Percentiles rank a stretch among this genome's conserved stretches.
phyloP scores from a whole-genome alignment of 2,797 vertebrate species.

The Chaunax sp. region DNA sequence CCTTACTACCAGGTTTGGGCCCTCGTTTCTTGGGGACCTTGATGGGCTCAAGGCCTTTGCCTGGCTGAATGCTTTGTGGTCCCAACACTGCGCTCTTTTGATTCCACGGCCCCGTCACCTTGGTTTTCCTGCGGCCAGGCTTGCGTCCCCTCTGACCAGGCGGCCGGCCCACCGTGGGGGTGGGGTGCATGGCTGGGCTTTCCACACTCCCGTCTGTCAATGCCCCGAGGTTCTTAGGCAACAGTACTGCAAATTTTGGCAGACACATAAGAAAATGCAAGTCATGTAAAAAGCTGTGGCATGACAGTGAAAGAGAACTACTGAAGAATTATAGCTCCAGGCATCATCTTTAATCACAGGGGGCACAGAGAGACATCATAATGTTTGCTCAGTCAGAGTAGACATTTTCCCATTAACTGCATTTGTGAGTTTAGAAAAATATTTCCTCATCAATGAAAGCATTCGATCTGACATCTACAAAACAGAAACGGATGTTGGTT shows the following conservation, averaged over 20 bases:
- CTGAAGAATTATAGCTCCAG: conserved; percentile 7
- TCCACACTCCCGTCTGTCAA: conserved; percentile 89
- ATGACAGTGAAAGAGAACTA: neutral
- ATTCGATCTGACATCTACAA: neutral
- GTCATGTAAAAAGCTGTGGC: neutral
- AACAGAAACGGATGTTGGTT: neutral
- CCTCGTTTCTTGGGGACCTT: conserved; percentile 98
- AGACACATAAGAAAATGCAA: neutral
- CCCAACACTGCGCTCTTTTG: conserved; percentile 73
- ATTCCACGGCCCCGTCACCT: conserved; percentile 74
- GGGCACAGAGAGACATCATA: neutral
- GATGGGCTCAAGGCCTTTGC: conserved; percentile 89
- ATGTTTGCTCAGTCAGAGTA: neutral
- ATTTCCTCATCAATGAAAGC: neutral
- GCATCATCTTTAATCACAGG: conserved; percentile 5
- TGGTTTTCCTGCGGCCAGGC: conserved; percentile 93
- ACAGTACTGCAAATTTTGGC: conserved; percentile 83
- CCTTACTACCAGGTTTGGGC: conserved; percentile 98
- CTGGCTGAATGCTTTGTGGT: conserved; percentile 81
- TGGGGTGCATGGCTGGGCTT: conserved; percentile 87
- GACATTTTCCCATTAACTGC: conserved; percentile 20
- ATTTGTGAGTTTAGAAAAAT: neutral
- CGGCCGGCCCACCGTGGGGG: conserved; percentile 86
- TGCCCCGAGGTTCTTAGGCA: conserved; percentile 90
- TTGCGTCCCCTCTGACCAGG: conserved; percentile 92